Conservation (phyloP, 2,797 vertebrate genomes). For the Sphenodon punctatus region DNA sequence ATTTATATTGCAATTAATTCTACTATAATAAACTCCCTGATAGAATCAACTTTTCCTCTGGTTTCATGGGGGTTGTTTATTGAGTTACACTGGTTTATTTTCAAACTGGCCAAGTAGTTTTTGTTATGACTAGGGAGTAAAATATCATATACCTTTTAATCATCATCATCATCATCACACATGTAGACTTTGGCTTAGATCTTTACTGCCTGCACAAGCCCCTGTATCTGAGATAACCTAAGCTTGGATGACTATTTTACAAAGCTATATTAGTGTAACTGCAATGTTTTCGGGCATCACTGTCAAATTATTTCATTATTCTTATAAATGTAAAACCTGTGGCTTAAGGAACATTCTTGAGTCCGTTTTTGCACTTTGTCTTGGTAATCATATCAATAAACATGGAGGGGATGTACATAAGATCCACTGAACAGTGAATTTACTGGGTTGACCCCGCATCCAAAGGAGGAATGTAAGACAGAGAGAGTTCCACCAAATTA, state of each 20-base stretch:
- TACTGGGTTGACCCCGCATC: not conserved
- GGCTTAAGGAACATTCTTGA: constrained; percentile 21
- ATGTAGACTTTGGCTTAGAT: too few species aligned
- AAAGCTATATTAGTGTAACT: not conserved
- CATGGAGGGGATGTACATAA: not conserved
- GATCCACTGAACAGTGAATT: constrained; percentile 1
- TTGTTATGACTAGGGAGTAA: too few species aligned
- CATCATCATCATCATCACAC: not conserved
- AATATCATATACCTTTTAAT: too few species aligned
- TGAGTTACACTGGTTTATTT: too few species aligned
- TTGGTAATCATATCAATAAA: not conserved
- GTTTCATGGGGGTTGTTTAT: too few species aligned
- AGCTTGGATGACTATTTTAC: not conserved
- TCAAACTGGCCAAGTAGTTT: too few species aligned
- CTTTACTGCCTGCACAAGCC: too few species aligned
- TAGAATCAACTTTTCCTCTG: too few species aligned
- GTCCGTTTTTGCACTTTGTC: not conserved
- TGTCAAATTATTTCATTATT: not conserved
- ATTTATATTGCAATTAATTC: too few species aligned
- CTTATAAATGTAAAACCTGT: not conserved
- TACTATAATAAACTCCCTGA: too few species aligned
- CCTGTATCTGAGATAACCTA: too few species aligned
- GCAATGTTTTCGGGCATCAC: fast-evolving
- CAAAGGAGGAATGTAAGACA: not conserved
- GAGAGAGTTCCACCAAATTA: not conserved